Base-by-base conservation (phyloP, 2,797 vertebrate genomes). In the Typhlichthys eigenmanni region DNA sequence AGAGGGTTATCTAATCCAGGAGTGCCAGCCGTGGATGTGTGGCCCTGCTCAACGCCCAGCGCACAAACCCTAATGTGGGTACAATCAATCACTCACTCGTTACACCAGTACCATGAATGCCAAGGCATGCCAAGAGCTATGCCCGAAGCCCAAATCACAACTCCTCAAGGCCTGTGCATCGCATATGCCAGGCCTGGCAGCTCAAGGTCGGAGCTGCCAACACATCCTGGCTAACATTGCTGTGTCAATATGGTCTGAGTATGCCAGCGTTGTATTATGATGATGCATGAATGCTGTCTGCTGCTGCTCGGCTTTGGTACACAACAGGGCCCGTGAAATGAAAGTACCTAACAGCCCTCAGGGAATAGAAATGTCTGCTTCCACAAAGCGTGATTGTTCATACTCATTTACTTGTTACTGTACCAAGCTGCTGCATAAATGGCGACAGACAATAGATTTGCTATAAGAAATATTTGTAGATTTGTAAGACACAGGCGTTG, bases 21-120 rank as follows among this genome's bases (percentile, higher is more conserved):
- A 91, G 82, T 68, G 77, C 76, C 73, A 73, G 71, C 74, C 51
- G 68, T 78, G 83, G 60, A 72, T 43, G 80, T 79, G 74, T 58
- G 78, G 78, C 87, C 24, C 75, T 79, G 53, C 53, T 71, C 72
- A 66, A 56, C 84, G 82, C 62, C 57, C 80, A 85, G 82, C 78
- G 90, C 84, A 87, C 79, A 86, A 89, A 86, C 87, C 79, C 87
- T 87, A 91, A 82, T 90, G 86, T 86, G 86, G 70, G 72, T 64
- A 76, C 84, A 86, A 94, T 95, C 92, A 91, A 93, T 94, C 94
- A 94, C 72, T 68, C 85, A 87, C 84, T 75, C 80, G 79, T 86
- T 87, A 82, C 89, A 88, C 71, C 75, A 69, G 78, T n/a, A 72
- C 77, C 85, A 74, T 88, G 92, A 94, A 92, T 85, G 90, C 86